These are phyloP conservation scores for Acestrorhynchus altus DNA, from an alignment of 2,797 vertebrate species.

Conservation along the genomic window DNA sequence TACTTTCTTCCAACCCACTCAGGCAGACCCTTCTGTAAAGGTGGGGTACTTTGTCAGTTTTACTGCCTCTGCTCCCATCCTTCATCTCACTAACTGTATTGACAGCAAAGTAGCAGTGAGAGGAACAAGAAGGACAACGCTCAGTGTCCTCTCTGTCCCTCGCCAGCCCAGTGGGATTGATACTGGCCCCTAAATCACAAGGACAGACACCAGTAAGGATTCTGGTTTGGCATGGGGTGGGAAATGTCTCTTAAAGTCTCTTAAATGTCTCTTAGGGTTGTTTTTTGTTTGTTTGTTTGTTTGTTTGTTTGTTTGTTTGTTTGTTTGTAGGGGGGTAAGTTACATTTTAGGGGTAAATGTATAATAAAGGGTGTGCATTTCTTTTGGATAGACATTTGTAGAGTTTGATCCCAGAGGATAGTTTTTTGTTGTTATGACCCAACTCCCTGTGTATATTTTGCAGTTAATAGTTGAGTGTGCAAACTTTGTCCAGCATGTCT, in stretches of 20 bases:
- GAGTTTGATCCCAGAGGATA: too few relatives aligned
- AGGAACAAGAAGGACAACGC: slow-evolving; percentile 29
- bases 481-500: too few relatives aligned
- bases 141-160: background rate
- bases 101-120: slow-evolving; percentile 20
- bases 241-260: background rate
- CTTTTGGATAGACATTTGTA: too few relatives aligned
- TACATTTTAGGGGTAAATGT: background rate
- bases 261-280: too few relatives aligned
- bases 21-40: slow-evolving; percentile 38
- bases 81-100: slow-evolving; percentile 1
- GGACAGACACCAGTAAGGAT: slow-evolving; percentile 45
- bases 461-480: too few relatives aligned
- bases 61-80: background rate
- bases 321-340: background rate
- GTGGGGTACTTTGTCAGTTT: slow-evolving; percentile 26
- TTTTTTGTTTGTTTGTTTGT: too few relatives aligned
- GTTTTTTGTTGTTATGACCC: too few relatives aligned
- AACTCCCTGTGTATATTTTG: too few relatives aligned
- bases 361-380: too few relatives aligned
- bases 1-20: slow-evolving; percentile 34
- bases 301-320: too few relatives aligned
- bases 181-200: slow-evolving; percentile 33
- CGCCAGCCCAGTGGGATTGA: slow-evolving; percentile 64
- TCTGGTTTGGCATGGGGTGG: slow-evolving; percentile 6